Base-by-base conservation (phyloP, 1,140 invertebrate species). In the Micrasema longulum region DNA sequence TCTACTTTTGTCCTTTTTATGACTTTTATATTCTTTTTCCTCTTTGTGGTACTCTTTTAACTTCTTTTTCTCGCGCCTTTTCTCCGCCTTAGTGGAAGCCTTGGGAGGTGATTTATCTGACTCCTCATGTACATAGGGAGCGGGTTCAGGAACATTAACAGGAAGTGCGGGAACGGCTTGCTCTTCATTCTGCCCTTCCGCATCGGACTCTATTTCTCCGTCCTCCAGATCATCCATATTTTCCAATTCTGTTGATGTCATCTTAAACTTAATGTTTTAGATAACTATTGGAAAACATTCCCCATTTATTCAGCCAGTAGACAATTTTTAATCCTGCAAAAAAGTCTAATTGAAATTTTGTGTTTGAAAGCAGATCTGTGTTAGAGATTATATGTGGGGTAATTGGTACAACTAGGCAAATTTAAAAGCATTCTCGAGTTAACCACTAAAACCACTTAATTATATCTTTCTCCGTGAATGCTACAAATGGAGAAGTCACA, bases 131-230 rank as follows among this genome's bases (percentile, higher is more conserved):
- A 76, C 80, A 69, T 79, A 79, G 23, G 55, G 18, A n/a, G 26
- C 26, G 6, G 50, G 3, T 9, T 47, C 22, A 36, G 47, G 1
- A 41, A 52, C 18, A 66, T 7, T 16, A 65, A 67, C 11, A 22
- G 43, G 12, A 50, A 3, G 41, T 11, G 20, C n/a, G 23, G 60
- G 73, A 18, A 69, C 75, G 65, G 80, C 79, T 69, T 72, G 73
- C 68, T 71, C 71, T 76, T 84, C 80, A 23, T 69, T 73, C 20
- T 70, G 79, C 72, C 86, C 86, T 69, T 88, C 87, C 9, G 84
- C 84, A 75, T 88, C 87, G 64, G 87, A 87, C 75, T 88, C 87
- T 67, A 89, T 89, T 75, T 89, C 87, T 41, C 87, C 87, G 75
- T 89, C 87, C 80, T 89, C 88, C 41, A 89, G 81, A 79, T 88